Base-by-base conservation (phyloP, 2,797 vertebrate species). In the Knipowitschia caucasica region DNA sequence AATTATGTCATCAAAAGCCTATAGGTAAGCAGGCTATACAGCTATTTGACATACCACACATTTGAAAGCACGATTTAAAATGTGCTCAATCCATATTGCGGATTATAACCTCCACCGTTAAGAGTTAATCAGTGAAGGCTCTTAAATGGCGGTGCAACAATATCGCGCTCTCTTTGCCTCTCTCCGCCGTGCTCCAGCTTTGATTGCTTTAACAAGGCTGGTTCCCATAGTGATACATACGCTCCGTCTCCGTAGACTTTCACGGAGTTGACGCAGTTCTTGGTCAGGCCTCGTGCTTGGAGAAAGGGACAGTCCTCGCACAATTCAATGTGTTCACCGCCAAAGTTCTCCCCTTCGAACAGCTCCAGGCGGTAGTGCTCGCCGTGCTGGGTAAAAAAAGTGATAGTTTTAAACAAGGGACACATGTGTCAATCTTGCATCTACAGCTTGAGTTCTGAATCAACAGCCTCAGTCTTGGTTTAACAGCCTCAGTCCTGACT, bases 231-330 rank as follows among this genome's bases (percentile, higher is more conserved):
- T 38, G 56, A 77, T 78, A 93, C 92, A 59, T 86, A 94, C 90
- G 90, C 92, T 71, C 93, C 90, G 0, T 95, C 94, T 2, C 93
- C 91, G 0, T 91, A 93, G 50, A 94, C 93, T 73, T 85, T 93
- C 78, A 93, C 51, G 61, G 93, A 89, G 2, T 92, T 94, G 82
- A 94, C 53, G 8, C 86, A 91, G 86, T 75, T 91, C 83, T 91
- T 91, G 77, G 88, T 80, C 89, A 93, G 91, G 71, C 92, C 92
- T 25, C 68, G 74, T 3, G 88, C 84, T 61, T 90, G 92, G 56
- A 95, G 89, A 78, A 92, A 92, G 4, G 93, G 91, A 67, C 92
- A 92, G 73, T 94, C 92, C 0, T 94, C 89, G 0, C 84, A 82
- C 56, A 95, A 77, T 84, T 94, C 91, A 85, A 94, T 82, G 49